These are phyloP conservation scores for Sylvia atricapilla DNA, from an alignment of 2,113 vertebrate genomes.

Conservation along the genomic window DNA sequence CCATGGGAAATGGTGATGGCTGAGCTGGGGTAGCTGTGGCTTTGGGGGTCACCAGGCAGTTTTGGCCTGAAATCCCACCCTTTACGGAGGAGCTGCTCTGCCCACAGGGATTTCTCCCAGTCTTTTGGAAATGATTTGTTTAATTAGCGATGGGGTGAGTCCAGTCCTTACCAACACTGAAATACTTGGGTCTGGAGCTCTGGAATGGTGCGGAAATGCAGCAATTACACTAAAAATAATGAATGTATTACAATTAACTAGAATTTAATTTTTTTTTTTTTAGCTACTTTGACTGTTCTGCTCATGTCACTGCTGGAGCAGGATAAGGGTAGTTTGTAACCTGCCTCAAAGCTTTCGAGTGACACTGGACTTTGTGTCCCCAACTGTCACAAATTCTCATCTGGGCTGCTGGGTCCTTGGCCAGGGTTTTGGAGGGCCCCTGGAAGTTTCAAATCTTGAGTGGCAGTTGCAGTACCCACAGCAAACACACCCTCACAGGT, in stretches of 20 bases:
- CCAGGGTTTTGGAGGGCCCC: background rate
- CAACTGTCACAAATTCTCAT: background rate
- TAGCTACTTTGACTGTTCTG: background rate
- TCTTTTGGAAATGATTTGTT: background rate
- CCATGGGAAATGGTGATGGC: fast-evolving
- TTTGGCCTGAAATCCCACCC: background rate
- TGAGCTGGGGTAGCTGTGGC: background rate
- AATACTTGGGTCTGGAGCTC: fast-evolving
- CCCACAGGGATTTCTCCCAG: background rate
- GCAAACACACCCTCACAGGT: background rate
- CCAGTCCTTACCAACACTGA: background rate
- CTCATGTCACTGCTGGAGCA: background rate
- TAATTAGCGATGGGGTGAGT: background rate
- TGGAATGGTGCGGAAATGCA: fast-evolving
- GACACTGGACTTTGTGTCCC: fast-evolving
- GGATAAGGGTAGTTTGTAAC: background rate
- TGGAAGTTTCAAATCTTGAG: background rate
- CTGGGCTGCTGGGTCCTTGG: background rate
- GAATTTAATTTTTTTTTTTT: background rate
- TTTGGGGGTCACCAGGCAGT: background rate
- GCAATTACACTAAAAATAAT: background rate
- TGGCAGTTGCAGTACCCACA: fast-evolving
- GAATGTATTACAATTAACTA: background rate
- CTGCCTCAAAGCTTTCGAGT: background rate
- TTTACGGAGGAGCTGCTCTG: background rate